Evolutionary conservation across 1,140 invertebrate species (phyloP), one percentile per base, ranked within the genome.

Genomic region (Eueides isabella): DNA sequence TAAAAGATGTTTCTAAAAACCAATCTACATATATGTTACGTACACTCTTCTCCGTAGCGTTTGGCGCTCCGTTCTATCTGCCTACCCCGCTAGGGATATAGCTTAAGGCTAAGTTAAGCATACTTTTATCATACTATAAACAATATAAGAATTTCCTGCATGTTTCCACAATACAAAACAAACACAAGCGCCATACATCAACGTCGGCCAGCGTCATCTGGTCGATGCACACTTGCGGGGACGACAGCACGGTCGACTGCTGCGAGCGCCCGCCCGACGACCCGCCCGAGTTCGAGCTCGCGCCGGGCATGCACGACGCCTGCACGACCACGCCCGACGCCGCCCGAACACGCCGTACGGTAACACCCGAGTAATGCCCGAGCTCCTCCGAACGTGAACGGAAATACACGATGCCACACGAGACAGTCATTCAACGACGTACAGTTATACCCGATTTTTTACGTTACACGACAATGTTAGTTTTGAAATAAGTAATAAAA

Each of bases 211-310:
- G 94, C 75, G 94, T 94, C 92, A 95, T 94, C 84, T 95, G 95
- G 86, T 96, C 95, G 86, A 96, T 95, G 95, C 96, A 96, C 94
- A 97, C 96, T 87, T 92, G 92, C 75, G 87, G 85, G 71, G 89
- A 82, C 6, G 88, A 81, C 5, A 93, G 94, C 93, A 88, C 87
- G n/a, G 87, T 78, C 72, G 61, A 77, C 65, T 67, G 71, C 71
- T 80, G 78, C 48, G 74, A 62, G 19, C 75, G 67, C 28, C 91
- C 91, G 93, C 94, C 66, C 41, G 71, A 88, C 94, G 94, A 55
- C 19, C 48, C 23, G 61, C 75, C 48, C 26, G 78, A 80, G 77
- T 89, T 94, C 94, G 90, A 95, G 94, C 89, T 93, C 79, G 96
- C 95, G 80, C 95, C 94, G 88, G 96, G 94, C 94, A 95, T 86